Conservation (phyloP, 2,113 vertebrate species). For the Excalfactoria chinensis region DNA sequence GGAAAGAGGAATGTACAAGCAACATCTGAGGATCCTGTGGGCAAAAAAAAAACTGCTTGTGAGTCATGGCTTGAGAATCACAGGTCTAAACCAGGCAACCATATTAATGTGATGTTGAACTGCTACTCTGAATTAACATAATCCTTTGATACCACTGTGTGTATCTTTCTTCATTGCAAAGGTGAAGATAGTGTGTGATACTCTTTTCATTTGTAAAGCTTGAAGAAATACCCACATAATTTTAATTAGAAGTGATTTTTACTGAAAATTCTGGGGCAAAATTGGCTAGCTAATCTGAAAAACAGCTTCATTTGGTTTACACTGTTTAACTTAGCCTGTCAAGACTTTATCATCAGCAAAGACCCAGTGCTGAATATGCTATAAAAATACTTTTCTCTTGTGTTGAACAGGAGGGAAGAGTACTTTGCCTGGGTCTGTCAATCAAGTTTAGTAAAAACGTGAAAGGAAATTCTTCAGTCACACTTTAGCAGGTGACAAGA, state of each 20-base stretch:
- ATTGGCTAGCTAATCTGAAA: background rate
- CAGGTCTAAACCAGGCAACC: background rate
- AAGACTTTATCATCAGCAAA: background rate
- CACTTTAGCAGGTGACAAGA: background rate
- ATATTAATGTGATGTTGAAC: background rate
- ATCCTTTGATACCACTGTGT: background rate
- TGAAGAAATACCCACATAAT: background rate
- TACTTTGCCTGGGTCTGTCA: background rate
- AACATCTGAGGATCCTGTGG: background rate
- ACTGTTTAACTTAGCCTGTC: background rate
- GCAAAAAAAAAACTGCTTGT: background rate
- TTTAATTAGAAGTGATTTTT: background rate
- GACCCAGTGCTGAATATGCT: background rate
- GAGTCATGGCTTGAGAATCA: background rate
- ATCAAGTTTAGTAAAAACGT: background rate
- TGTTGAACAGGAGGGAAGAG: background rate
- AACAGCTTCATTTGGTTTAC: background rate
- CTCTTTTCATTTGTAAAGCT: background rate
- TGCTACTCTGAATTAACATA: background rate
- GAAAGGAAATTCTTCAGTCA: background rate
- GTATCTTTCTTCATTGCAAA: rapidly evolving
- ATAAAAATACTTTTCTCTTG: background rate
- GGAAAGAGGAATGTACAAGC: background rate
- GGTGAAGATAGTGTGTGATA: background rate
- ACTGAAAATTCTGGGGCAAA: background rate